Base-by-base conservation (phyloP, 2,113 vertebrate genomes). In the Triplophysa rosa region DNA sequence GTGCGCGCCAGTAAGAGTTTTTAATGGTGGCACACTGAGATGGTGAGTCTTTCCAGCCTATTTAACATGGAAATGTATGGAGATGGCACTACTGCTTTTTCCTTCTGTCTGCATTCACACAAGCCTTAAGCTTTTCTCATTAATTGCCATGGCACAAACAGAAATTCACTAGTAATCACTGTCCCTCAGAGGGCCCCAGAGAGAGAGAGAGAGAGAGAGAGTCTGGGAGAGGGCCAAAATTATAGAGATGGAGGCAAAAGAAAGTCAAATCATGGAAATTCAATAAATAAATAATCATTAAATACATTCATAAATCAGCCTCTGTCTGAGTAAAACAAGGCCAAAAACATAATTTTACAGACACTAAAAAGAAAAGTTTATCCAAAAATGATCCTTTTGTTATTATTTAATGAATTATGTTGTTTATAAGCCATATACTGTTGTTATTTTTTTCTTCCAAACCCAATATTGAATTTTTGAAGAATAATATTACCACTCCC, bases 31-130 rank as follows among this genome's bases (percentile, higher is more conserved):
- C 52, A 80, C 16, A 11, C 9, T 11, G 58, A 71, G 42, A 63
- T 24, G 12, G 68, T 4, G 47, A n/a, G 62, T 54, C 47, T 73
- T 67, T 85, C 79, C 88, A 86, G 78, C 70, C 87, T 90, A 82
- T 87, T 90, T 88, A 90, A 67, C 87, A 90, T 91, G 90, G 74
- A 91, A 90, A 92, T 91, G 87, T 84, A 90, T 91, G 87, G 86
- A 87, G 87, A 90, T 87, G 80, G 9, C 69, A 79, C 64, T 79
- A 76, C 63, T 63, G 80, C 49, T 78, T 77, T 85, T 77, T 81
- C 65, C 78, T 72, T 26, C 63, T 79, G 78, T 65, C 54, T 47
- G 75, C 21, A 63, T 64, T 54, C 47, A 52, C 82, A 85, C 64
- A 73, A 21, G 82, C 84, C 88, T 87, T 86, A 88, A 89, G 84